phyloP scores from a whole-genome alignment of 2,888 invertebrate species.

The Mesopsocus fuscifrons region DNA sequence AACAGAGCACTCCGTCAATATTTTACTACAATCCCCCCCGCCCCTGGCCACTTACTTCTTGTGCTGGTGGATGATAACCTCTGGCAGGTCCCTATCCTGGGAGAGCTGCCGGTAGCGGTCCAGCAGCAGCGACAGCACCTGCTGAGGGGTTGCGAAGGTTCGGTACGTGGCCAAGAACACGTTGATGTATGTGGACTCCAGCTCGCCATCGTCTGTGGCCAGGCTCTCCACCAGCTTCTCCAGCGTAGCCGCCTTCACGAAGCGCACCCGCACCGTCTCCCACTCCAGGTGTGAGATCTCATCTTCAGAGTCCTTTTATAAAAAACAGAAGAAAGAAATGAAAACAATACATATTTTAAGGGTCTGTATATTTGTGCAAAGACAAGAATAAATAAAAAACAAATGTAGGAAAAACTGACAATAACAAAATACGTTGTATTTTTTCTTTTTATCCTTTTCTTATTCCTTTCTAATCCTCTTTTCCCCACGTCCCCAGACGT shows the following conservation, averaged over 20 bases:
- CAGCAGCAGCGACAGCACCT: conserved; percentile 65
- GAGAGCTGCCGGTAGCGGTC: conserved; percentile 28
- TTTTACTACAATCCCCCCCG: too few species aligned
- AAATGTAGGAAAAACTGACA: background rate
- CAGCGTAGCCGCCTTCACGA: conserved; percentile 90
- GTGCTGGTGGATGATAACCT: conserved; percentile 38
- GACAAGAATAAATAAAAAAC: background rate
- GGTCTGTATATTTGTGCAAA: conserved; percentile 1
- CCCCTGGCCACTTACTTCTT: conserved; percentile 46
- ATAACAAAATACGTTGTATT: background rate
- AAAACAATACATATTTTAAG: too few species aligned
- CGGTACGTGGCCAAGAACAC: conserved; percentile 92
- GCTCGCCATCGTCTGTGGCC: conserved; percentile 84
- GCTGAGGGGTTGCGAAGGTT: conserved; percentile 71
- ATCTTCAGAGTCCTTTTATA: conserved; percentile 61
- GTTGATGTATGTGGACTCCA: conserved; percentile 95
- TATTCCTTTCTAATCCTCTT: too few species aligned
- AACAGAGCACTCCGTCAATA: too few species aligned
- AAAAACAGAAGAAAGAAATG: conserved; percentile 11
- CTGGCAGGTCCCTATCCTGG: conserved; percentile 20
- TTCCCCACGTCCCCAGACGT: too few species aligned
- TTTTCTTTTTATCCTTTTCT: too few species aligned
- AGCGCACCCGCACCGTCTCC: conserved; percentile 91
- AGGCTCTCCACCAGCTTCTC: conserved; percentile 84
- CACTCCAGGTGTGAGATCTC: conserved; percentile 95